Percentiles rank a stretch among this genome's conserved stretches.
phyloP scores from a whole-genome alignment of 2,888 invertebrate species.

The Spilarctia lutea region DNA sequence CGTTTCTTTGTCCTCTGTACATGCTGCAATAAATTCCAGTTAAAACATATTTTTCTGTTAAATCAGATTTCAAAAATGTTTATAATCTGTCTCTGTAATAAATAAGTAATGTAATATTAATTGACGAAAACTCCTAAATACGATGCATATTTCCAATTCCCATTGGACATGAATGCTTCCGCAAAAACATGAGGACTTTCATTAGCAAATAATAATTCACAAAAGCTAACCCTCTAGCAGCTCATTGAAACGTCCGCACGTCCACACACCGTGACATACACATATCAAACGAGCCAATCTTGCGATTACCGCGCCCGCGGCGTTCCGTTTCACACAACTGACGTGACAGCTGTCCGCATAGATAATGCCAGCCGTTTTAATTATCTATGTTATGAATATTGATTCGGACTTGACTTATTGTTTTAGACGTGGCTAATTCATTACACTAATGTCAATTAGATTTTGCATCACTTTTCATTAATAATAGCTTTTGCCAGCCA shows the following conservation, averaged over 20 bases:
- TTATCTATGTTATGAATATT: constrained; percentile 52
- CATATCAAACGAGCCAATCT: constrained; percentile 76
- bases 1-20: too few species aligned
- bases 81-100: too few species aligned
- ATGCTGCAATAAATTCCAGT: too few species aligned
- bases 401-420: constrained; percentile 25
- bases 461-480: neutral
- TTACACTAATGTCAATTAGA: neutral
- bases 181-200: constrained; percentile 11
- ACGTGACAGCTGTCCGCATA: constrained; percentile 76
- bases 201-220: constrained; percentile 2
- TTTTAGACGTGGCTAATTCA: constrained; percentile 3
- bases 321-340: constrained; percentile 81
- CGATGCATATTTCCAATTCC: neutral
- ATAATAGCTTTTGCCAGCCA: neutral
- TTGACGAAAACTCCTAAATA: too few species aligned
- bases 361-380: constrained; percentile 55
- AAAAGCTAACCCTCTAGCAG: constrained; percentile 29
- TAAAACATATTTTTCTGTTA: too few species aligned
- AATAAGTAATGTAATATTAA: too few species aligned
- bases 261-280: constrained; percentile 61
- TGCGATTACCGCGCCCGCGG: constrained; percentile 67
- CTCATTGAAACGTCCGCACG: constrained; percentile 49
- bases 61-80: too few species aligned
- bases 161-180: too few species aligned